Conservation (phyloP, 2,888 invertebrate species). For the Drosophila tripunctata region DNA sequence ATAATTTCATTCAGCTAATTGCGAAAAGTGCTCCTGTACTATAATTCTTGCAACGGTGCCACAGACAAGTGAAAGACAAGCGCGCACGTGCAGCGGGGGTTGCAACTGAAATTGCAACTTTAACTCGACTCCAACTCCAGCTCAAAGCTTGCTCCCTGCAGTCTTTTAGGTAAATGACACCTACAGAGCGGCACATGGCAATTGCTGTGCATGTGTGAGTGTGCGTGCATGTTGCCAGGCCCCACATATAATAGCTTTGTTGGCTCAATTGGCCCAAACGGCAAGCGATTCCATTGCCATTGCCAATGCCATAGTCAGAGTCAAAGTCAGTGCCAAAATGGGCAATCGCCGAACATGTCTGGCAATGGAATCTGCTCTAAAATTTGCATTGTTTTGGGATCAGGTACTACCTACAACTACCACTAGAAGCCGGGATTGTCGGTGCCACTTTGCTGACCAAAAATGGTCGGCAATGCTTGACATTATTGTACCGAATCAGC, state of each 20-base stretch:
- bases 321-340: slow-evolving; percentile 52
- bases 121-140: slow-evolving; percentile 16
- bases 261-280: slow-evolving; percentile 35
- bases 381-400: slow-evolving; percentile 74
- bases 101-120: slow-evolving; percentile 8
- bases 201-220: slow-evolving; percentile 53
- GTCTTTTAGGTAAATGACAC: slow-evolving; percentile 72
- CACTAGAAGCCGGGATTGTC: slow-evolving; percentile 6
- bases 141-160: slow-evolving; percentile 10
- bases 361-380: slow-evolving; percentile 68
- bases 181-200: slow-evolving; percentile 50
- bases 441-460: slow-evolving; percentile 55
- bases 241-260: slow-evolving; percentile 79
- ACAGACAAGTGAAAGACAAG: slow-evolving; percentile 71
- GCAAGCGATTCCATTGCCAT: slow-evolving; percentile 16
- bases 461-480: slow-evolving; percentile 65
- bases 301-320: slow-evolving; percentile 35
- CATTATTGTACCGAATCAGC: slow-evolving; percentile 63
- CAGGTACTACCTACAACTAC: too few relatives aligned
- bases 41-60: slow-evolving; percentile 62
- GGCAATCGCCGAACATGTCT: slow-evolving; percentile 54
- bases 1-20: slow-evolving; percentile 81
- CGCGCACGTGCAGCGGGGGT: slow-evolving; percentile 58
- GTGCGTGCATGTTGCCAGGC: too few relatives aligned
- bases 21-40: slow-evolving; percentile 82